Evolutionary conservation across 2,888 invertebrate species (phyloP), one percentile per base, ranked within the genome.

Genomic region (Stegana nigrithorax): DNA sequence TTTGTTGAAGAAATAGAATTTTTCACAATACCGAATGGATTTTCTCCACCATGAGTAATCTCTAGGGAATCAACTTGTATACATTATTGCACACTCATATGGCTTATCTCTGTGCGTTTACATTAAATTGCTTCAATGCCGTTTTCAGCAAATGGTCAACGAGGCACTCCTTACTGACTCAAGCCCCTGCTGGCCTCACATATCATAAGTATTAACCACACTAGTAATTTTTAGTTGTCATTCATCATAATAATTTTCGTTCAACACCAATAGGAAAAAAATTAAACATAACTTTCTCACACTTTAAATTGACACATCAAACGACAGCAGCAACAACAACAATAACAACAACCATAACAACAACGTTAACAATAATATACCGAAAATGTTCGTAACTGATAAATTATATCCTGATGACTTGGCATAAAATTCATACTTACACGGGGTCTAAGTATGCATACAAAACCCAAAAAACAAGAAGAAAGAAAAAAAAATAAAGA

Each of bases 331-430:
- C 62, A 57, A 42, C 25, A 51, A 51, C 36, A 57, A 25, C 21
- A 50, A 56, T 19, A 17, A 23, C n/a, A 26, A 45, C 8, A 14
- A 50, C 7, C 6, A 5, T 53, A 56, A 57, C 25, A 51, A 51
- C 36, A 57, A 25, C 21, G 36, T 36, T 19, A 17, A 23, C n/a
- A 26, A 45, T 8, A 14, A 50, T 4, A 3, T 14, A 50, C 57
- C 51, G 61, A 55, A 61, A 65, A 42, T 61, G 44, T 26, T 39
- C 47, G 7, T 12, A 32, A 55, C 68, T 81, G 80, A 81, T 82
- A 73, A 81, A 82, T 81, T 73, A 73, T 69, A 70, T 74, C 74
- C 73, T 80, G 75, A 77, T 81, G 81, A 81, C 82, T 81, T 65
- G 65, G 70, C 76, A 76, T 61, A 71, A 61, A 60, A 45, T 36